phyloP scores from a whole-genome alignment of 2,113 vertebrate species.

The Paratilapia polleni region DNA sequence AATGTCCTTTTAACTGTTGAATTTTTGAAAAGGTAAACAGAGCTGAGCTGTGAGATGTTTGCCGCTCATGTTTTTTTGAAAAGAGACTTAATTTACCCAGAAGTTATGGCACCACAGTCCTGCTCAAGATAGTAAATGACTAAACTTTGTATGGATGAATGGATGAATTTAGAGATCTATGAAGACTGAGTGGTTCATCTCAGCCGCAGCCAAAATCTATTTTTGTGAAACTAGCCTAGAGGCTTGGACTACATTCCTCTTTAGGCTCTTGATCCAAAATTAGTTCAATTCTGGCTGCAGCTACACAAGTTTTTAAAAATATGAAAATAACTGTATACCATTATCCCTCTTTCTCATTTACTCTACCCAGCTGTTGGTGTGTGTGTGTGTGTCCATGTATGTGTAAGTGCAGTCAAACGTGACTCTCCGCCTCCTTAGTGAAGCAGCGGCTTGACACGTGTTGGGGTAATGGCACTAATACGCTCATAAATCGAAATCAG shows the following conservation, averaged over 20 bases:
- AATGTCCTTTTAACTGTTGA: not conserved
- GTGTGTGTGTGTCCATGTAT: not conserved
- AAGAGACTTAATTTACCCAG: not conserved
- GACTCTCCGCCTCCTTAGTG: constrained; percentile 56
- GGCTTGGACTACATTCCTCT: not conserved
- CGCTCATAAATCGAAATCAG: constrained; percentile 70
- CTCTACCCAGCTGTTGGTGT: not conserved
- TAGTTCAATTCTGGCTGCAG: not conserved
- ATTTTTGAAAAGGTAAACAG: not conserved
- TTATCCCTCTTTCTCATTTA: constrained; percentile 12
- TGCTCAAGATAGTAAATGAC: not conserved
- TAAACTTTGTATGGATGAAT: not conserved
- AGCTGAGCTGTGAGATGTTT: not conserved
- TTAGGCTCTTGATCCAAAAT: not conserved
- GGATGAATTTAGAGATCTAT: not conserved
- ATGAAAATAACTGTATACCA: not conserved
- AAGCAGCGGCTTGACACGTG: constrained; percentile 65
- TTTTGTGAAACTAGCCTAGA: not conserved
- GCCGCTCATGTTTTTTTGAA: not conserved
- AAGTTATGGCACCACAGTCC: not conserved
- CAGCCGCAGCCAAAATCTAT: not conserved
- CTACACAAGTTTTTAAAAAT: not conserved
- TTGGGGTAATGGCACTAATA: constrained; percentile 74
- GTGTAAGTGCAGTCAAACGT: constrained; percentile 56
- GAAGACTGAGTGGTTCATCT: not conserved